These are phyloP conservation scores for Oxyteleia sp. DNA, from an alignment of 2,888 invertebrate genomes.

Conservation along the genomic window DNA sequence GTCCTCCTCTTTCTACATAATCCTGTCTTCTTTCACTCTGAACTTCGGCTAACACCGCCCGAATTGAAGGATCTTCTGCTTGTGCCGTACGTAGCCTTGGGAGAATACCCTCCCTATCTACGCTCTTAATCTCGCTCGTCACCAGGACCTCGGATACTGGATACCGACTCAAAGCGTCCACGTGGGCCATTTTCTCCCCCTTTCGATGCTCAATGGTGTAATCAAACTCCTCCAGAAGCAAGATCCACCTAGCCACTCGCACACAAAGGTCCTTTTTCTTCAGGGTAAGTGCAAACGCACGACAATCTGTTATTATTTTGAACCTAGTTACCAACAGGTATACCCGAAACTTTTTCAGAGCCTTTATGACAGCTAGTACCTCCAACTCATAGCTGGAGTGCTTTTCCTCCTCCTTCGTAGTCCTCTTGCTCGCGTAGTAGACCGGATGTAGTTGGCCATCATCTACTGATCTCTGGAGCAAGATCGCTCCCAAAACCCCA, in stretches of 20 bases:
- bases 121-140: too few relatives aligned
- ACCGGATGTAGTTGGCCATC: conserved; percentile 72
- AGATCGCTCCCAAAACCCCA: conserved; percentile 70
- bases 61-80: conserved; percentile 30
- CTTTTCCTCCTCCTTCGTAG: conserved; percentile 72
- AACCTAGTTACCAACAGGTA: conserved; percentile 60
- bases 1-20: conserved; percentile 7
- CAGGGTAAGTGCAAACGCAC: neutral
- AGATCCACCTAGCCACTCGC: neutral
- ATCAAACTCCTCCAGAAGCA: neutral
- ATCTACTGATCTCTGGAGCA: conserved; percentile 72
- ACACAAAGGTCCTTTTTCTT: neutral
- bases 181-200: neutral
- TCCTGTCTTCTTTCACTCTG: conserved; percentile 70
- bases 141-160: conserved; percentile 11
- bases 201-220: neutral
- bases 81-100: conserved; percentile 36
- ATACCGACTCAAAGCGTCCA: conserved; percentile 7
- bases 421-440: conserved; percentile 76
- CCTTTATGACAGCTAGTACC: conserved; percentile 74
- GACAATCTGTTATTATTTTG: conserved; percentile 44
- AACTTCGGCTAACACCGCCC: conserved; percentile 24
- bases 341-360: conserved; percentile 76
- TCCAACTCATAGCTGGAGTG: conserved; percentile 78
- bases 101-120: conserved; percentile 8